Conservation (phyloP, 2,797 vertebrate genomes). For the Etheostoma nigrum region DNA sequence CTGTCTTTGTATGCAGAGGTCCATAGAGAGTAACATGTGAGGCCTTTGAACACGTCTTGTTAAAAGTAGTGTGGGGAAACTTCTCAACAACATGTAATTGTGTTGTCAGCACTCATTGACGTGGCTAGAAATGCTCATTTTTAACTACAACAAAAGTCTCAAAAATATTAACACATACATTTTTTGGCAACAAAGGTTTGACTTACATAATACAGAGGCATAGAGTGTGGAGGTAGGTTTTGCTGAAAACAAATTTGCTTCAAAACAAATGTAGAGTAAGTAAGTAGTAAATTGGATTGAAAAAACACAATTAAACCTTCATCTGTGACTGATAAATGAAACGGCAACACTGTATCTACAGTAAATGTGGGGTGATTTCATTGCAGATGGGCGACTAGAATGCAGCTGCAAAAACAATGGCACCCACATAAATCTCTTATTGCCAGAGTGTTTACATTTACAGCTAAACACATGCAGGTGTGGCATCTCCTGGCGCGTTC, state of each 20-base stretch:
- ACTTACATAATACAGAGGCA: background rate
- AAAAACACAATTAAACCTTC: background rate
- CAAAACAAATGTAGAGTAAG: background rate
- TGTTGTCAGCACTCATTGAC: background rate
- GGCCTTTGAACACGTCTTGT: slow-evolving; percentile 6
- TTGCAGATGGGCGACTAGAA: slow-evolving; percentile 7
- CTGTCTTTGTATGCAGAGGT: slow-evolving; percentile 8
- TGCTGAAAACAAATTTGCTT: slow-evolving; percentile 2
- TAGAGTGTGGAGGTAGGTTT: background rate
- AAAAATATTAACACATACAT: background rate
- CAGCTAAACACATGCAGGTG: slow-evolving; percentile 36
- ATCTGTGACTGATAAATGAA: slow-evolving; percentile 13
- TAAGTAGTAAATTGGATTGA: too few relatives aligned
- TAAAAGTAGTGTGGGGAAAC: background rate
- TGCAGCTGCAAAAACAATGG: slow-evolving; percentile 42
- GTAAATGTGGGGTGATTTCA: slow-evolving; percentile 3
- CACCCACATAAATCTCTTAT: background rate
- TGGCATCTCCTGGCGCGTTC: slow-evolving; percentile 18
- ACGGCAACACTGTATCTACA: background rate
- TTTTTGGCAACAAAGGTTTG: background rate
- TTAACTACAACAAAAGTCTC: background rate
- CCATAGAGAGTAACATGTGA: background rate
- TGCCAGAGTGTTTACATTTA: slow-evolving; percentile 33
- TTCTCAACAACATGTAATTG: background rate
- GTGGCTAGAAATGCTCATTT: background rate